Evolutionary conservation across 2,797 vertebrate species (phyloP).

Genomic region (Lerista edwardsae): DNA sequence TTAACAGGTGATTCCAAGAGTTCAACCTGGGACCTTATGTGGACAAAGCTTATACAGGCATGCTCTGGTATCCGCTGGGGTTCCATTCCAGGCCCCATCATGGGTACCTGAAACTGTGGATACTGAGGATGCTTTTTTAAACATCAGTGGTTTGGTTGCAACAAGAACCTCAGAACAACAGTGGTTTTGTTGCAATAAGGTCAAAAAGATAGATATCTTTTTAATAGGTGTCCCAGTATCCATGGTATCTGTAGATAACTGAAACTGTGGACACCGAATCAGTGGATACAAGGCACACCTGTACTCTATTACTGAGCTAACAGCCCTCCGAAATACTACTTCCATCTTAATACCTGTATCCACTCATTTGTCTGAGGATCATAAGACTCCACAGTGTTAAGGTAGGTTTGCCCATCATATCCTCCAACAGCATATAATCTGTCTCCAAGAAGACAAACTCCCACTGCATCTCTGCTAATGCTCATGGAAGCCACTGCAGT

Average conservation of each 20-base stretch:
- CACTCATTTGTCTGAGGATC: conserved; percentile 98
- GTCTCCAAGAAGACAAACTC: conserved; percentile 95
- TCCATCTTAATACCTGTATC: conserved; percentile 85
- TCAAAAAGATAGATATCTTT: too few relatives aligned
- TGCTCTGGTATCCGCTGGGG: too few relatives aligned
- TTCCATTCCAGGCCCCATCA: too few relatives aligned
- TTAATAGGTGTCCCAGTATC: too few relatives aligned
- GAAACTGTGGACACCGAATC: too few relatives aligned
- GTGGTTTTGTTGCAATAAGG: too few relatives aligned
- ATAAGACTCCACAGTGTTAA: conserved; percentile 95
- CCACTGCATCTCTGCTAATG: conserved; percentile 95
- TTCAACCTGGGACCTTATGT: not conserved
- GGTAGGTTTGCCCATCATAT: conserved; percentile 94
- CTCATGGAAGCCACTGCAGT: conserved; percentile 97
- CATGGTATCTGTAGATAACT: too few relatives aligned
- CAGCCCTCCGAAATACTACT: not conserved
- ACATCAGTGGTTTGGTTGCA: too few relatives aligned
- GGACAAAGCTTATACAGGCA: not conserved
- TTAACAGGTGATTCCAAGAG: not conserved
- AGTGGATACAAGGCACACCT: too few relatives aligned
- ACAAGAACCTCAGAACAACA: too few relatives aligned
- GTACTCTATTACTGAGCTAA: not conserved
- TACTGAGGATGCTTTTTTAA: too few relatives aligned
- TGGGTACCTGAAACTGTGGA: too few relatives aligned
- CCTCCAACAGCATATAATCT: conserved; percentile 95